These are phyloP conservation scores for Zapornia atra DNA, from an alignment of 2,113 vertebrate species.

Conservation along the genomic window DNA sequence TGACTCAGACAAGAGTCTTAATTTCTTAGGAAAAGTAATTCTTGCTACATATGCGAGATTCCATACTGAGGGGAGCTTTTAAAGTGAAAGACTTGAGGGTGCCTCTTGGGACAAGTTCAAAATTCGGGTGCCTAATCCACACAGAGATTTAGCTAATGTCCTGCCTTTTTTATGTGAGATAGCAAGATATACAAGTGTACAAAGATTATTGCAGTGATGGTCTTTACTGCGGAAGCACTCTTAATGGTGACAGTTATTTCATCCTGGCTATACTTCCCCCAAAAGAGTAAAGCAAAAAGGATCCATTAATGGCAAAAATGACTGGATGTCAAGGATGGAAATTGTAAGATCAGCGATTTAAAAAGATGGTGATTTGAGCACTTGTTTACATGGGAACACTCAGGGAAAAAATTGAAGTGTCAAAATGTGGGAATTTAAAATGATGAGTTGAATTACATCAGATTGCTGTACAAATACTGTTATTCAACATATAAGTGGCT, in stretches of 20 bases:
- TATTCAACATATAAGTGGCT: conserved; percentile 6
- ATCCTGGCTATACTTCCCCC: background rate
- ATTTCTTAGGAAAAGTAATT: background rate
- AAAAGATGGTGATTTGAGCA: background rate
- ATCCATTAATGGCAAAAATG: background rate
- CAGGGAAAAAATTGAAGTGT: background rate
- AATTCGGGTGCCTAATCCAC: background rate
- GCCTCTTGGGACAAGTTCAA: background rate
- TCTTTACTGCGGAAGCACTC: background rate
- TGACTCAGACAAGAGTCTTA: background rate
- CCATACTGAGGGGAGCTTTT: background rate
- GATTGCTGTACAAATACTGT: background rate
- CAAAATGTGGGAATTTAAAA: conserved; percentile 13
- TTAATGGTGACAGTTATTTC: background rate
- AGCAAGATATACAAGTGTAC: background rate
- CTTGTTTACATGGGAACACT: background rate
- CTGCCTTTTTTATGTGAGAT: background rate
- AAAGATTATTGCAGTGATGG: background rate
- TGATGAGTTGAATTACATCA: background rate
- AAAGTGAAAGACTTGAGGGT: background rate
- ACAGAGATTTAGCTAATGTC: background rate
- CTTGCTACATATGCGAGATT: background rate
- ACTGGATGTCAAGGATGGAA: background rate
- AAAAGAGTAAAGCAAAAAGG: background rate
- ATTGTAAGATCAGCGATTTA: background rate